Evolutionary conservation across 2,888 invertebrate genomes (phyloP), one percentile per base, ranked within the genome.

Genomic region (Plagodis pulveraria): DNA sequence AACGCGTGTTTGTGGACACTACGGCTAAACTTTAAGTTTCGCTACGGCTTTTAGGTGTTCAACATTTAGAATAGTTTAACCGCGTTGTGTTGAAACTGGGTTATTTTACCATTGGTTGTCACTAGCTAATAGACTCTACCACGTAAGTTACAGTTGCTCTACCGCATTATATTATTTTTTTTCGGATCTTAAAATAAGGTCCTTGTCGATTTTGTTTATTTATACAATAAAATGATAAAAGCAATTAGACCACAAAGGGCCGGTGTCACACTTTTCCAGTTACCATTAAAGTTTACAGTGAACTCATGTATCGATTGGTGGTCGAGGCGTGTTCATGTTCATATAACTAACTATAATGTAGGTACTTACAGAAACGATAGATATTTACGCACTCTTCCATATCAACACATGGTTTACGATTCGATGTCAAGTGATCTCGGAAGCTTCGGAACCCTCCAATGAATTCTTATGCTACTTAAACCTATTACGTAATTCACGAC

Each of bases 361-460:
- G 2, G 2, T 22, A 22, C 22, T 22, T 22, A 22, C 22, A 22
- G 22, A 22, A 22, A 22, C 22, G 22, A 76, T 73, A 70, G 73
- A 77, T 81, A 81, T 81, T 81, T 78, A 79, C 74, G 73, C 71
- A 71, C 76, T 73, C 77, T 78, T 80, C 76, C 72, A 43, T 34
- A 56, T 58, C 56, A 62, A 57, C 47, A 34, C 49, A 53, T 43
- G 49, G 51, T 44, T 52, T 22, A 22, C 22, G 22, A 22, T 50
- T 58, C 44, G 48, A 60, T 47, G 34, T 54, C 50, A 50, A 63
- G 46, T 52, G 62, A 54, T 60, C 43, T 35, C 49, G 6, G 7
- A 38, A 9, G 7, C 5, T 8, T 6, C 38, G 9, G 6, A 8
- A 1, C 12, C 41, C 42, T 11, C 12, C 40, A 40, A 40, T 42